Percentiles rank a stretch among this genome's conserved stretches.
Conservation (phyloP, 2,888 invertebrate species). For the Dryadula phaetusa region DNA sequence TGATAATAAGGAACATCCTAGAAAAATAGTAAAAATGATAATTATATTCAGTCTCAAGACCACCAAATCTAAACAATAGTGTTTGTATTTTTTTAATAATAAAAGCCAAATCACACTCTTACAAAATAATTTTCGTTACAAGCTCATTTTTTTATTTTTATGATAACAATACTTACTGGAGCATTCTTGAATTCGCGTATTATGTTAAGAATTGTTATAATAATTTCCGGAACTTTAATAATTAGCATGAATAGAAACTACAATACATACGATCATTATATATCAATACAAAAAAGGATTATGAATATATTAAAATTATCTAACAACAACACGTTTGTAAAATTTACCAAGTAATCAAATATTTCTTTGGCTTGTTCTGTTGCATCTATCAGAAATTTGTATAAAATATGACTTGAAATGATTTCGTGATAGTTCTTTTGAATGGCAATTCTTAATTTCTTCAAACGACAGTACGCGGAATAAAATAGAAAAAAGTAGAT, state of each 20-base stretch:
- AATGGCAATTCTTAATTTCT: constrained; percentile 10
- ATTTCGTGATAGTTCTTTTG: neutral
- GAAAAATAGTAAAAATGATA: neutral
- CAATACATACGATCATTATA: neutral
- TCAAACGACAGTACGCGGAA: constrained; percentile 27
- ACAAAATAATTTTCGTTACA: no score
- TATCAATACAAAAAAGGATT: no score
- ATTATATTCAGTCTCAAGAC: no score
- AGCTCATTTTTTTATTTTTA: no score
- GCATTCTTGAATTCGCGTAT: constrained; percentile 12
- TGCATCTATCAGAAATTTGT: constrained; percentile 33
- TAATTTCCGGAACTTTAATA: constrained; percentile 13
- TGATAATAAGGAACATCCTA: no score
- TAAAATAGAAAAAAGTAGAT: constrained; percentile 34
- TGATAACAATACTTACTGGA: neutral
- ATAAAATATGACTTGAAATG: constrained; percentile 20
- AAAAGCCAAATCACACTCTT: no score
- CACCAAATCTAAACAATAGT: no score
- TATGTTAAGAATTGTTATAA: constrained; percentile 2
- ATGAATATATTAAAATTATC: neutral
- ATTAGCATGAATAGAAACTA: constrained; percentile 3
- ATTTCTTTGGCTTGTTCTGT: constrained; percentile 23
- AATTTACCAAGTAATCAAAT: constrained; percentile 29
- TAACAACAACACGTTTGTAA: neutral
- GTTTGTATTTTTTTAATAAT: no score